These are phyloP conservation scores for Acanthaster planci DNA, from an alignment of 35 echinoderm and acorn worm species.

Conservation along the genomic window DNA sequence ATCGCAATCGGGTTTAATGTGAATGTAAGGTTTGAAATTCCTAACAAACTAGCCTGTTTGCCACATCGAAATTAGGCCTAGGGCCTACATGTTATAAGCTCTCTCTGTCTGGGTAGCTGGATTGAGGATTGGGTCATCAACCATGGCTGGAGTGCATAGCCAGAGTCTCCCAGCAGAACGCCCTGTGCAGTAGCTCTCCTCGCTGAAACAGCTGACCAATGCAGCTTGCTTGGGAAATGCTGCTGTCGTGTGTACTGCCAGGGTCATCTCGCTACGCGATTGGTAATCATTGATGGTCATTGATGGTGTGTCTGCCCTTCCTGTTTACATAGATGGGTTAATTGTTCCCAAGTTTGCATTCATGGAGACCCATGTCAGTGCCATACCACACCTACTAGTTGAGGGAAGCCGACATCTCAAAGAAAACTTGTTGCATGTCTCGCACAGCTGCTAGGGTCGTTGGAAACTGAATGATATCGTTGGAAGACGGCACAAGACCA, in stretches of 20 bases:
- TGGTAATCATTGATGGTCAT: constrained; percentile 62
- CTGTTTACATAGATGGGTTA: constrained; percentile 51
- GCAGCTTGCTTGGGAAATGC: neutral
- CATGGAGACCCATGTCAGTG: constrained; percentile 58
- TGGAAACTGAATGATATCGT: constrained; percentile 60
- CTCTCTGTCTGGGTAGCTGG: constrained; percentile 45
- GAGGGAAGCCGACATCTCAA: constrained; percentile 42
- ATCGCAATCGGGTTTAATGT: no score
- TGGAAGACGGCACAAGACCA: constrained; percentile 29
- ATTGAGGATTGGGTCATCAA: constrained; percentile 64
- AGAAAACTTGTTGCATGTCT: constrained; percentile 46
- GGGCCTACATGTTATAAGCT: constrained; percentile 63
- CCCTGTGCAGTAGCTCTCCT: constrained; percentile 44
- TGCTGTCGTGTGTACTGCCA: constrained; percentile 5
- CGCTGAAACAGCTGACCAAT: constrained; percentile 24
- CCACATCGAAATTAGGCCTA: no score
- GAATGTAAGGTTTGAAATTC: no score
- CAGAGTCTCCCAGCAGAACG: constrained; percentile 63
- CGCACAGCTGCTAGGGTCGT: constrained; percentile 8
- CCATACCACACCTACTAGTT: constrained; percentile 50
- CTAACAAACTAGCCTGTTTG: no score
- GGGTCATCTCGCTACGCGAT: constrained; percentile 18
- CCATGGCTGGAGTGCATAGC: constrained; percentile 53
- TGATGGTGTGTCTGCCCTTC: constrained; percentile 59
- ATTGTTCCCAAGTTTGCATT: constrained; percentile 39